A percentile compares a stretch with the other conserved stretches of the same genome.
These are phyloP conservation scores for Yoshiicerus persimilis DNA, from an alignment of 1,140 invertebrate species.

Conservation along the genomic window DNA sequence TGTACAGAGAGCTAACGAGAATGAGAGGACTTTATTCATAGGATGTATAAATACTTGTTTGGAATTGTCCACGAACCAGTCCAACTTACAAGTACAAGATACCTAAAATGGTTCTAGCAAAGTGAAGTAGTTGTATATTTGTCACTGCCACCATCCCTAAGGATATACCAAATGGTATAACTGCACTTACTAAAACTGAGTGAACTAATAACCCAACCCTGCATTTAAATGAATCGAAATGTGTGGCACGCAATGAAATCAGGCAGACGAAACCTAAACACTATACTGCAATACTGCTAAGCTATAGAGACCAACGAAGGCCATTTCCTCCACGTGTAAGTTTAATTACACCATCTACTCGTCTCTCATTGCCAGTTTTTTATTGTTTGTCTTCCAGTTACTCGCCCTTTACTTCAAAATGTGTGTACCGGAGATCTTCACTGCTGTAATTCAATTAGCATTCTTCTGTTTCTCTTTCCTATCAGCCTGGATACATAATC, in stretches of 20 bases:
- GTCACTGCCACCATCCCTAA: neutral
- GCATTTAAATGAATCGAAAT: neutral
- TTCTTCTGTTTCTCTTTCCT: neutral
- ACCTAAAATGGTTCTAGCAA: neutral
- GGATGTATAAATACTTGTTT: neutral
- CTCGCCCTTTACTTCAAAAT: neutral
- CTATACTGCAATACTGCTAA: neutral
- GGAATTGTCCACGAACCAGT: neutral
- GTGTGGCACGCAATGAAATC: neutral
- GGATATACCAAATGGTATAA: neutral
- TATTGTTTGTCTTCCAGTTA: neutral
- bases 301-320: neutral
- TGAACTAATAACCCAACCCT: neutral
- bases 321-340: slow-evolving; percentile 17
- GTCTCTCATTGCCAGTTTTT: neutral
- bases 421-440: neutral
- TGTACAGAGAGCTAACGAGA: neutral
- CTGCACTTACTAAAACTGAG: too few species aligned
- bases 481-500: too few species aligned
- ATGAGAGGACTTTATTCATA: neutral
- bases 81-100: neutral
- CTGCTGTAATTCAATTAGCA: neutral
- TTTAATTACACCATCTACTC: neutral
- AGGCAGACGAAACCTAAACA: neutral
- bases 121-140: neutral